These are phyloP conservation scores for Pavo muticus DNA, from an alignment of 2,113 vertebrate species.

Conservation along the genomic window DNA sequence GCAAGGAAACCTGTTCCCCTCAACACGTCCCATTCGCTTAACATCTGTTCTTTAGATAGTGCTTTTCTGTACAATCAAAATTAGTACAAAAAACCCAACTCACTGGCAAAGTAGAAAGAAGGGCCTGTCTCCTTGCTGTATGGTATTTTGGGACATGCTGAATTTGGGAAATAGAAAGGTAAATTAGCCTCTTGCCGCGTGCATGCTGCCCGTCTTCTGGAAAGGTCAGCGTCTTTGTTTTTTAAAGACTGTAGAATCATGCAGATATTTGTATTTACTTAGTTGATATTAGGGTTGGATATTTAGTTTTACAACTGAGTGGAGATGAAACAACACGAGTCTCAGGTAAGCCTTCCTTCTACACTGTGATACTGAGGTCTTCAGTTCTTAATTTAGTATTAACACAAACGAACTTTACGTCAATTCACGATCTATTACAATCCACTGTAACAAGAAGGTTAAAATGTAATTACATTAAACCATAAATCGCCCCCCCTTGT, in stretches of 20 bases:
- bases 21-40: conserved; percentile 76
- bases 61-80: conserved; percentile 81
- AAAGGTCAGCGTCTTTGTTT: conserved; percentile 72
- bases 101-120: conserved; percentile 91
- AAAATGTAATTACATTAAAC: conserved; percentile 38
- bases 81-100: conserved; percentile 87
- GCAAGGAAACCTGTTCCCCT: conserved; percentile 73
- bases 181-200: conserved; percentile 83
- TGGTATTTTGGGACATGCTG: conserved; percentile 90
- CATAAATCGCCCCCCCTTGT: conserved; percentile 37
- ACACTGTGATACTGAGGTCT: conserved; percentile 14
- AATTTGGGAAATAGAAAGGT: conserved; percentile 89
- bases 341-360: conserved; percentile 28
- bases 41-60: conserved; percentile 78
- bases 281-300: conserved; percentile 61
- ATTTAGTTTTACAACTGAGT: conserved; percentile 56
- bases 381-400: neutral
- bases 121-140: conserved; percentile 90
- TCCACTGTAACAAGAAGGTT: conserved; percentile 45
- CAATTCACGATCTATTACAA: conserved; percentile 22
- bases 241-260: conserved; percentile 67
- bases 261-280: conserved; percentile 72
- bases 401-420: conserved; percentile 31
- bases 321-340: conserved; percentile 33
- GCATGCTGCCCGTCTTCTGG: conserved; percentile 77